Conservation (phyloP, 2,113 vertebrate species). For the Cairina moschata region DNA sequence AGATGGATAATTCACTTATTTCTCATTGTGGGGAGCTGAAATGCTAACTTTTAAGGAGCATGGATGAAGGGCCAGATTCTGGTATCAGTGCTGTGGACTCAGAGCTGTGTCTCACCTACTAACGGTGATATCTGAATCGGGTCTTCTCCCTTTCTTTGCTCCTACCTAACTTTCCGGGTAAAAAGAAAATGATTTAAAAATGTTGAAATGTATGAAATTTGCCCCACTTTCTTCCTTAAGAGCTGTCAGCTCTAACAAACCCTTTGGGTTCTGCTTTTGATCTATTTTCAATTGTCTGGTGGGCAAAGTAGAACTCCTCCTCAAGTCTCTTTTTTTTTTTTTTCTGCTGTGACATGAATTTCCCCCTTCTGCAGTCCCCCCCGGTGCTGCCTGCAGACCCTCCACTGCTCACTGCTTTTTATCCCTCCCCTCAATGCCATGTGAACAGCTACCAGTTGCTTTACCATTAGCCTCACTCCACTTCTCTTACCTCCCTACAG, state of each 20-base stretch:
- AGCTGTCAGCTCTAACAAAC: conserved; percentile 59
- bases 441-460: not conserved
- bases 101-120: not conserved
- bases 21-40: not conserved
- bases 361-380: conserved; percentile 1
- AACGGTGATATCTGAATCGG: not conserved
- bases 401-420: not conserved
- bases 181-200: conserved; percentile 3
- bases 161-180: not conserved
- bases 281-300: conserved; percentile 62
- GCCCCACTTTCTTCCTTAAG: conserved; percentile 50
- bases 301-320: conserved; percentile 54
- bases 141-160: not conserved
- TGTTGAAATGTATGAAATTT: conserved; percentile 41
- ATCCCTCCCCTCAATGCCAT: not conserved
- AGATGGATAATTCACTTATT: not conserved
- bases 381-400: conserved; percentile 10
- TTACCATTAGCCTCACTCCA: not conserved
- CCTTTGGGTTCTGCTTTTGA: conserved; percentile 66
- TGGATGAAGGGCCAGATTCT: not conserved
- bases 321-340: conserved; percentile 39
- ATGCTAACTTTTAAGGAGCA: not conserved
- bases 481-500: not conserved
- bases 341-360: conserved; percentile 36
- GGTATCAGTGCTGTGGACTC: not conserved